Percentiles rank a stretch among this genome's conserved stretches.
phyloP scores from a whole-genome alignment of 2,113 vertebrate species.

The Malurus cyaneus region DNA sequence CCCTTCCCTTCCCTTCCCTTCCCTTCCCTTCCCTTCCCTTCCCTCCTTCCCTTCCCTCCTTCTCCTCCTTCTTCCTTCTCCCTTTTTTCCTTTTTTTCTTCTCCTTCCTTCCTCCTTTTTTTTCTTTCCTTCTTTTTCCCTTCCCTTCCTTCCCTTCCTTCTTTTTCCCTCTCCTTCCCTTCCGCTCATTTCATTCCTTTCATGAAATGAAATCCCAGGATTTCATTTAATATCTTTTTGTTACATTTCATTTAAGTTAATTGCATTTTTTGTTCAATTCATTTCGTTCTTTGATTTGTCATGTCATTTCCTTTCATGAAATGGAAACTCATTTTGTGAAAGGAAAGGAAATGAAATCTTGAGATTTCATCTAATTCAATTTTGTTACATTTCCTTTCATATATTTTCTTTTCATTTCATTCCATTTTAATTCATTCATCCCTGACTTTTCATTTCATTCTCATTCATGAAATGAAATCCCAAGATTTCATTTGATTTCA shows the following conservation, averaged over 20 bases:
- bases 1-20: too few relatives aligned
- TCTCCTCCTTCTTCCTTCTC: too few relatives aligned
- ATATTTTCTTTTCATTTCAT: not conserved
- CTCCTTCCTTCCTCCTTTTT: not conserved
- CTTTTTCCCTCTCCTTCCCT: not conserved
- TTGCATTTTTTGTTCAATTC: not conserved
- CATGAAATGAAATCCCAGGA: too few relatives aligned
- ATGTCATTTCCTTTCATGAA: not conserved
- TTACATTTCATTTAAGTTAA: not conserved
- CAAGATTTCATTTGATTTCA: not conserved
- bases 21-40: not conserved
- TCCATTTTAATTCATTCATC: not conserved
- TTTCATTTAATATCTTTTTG: not conserved
- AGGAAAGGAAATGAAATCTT: not conserved
- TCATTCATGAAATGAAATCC: not conserved
- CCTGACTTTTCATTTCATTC: not conserved
- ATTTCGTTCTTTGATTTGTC: not conserved
- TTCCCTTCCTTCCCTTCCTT: too few relatives aligned
- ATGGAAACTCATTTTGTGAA: not conserved
- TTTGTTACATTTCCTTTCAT: not conserved
- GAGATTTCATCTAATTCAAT: not conserved
- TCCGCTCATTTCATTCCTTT: not conserved
- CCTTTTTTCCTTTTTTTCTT: too few relatives aligned
- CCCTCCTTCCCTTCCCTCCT: too few relatives aligned
- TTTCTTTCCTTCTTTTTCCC: too few relatives aligned